A percentile compares a stretch with the other conserved stretches of the same genome.
Conservation (phyloP, 2,888 invertebrate species). For the Andrena chrysosceles region DNA sequence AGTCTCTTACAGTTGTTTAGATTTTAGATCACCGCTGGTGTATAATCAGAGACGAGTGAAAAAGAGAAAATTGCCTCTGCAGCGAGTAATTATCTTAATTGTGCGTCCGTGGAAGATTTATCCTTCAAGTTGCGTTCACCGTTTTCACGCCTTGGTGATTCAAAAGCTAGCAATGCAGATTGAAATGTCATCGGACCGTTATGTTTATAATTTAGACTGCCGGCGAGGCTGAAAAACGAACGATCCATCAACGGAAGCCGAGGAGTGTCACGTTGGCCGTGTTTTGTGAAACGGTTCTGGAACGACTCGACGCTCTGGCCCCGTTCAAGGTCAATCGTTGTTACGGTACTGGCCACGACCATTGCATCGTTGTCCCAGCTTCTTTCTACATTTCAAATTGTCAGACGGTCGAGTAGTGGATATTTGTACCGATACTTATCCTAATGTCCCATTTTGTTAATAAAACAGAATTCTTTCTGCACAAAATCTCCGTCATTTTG, state of each 20-base stretch:
- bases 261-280: conserved; percentile 6
- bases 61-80: conserved; percentile 22
- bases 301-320: conserved; percentile 47
- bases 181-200: conserved; percentile 1
- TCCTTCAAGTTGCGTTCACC: not conserved
- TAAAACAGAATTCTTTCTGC: too few species aligned
- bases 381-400: not conserved
- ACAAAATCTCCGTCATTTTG: too few species aligned
- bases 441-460: not conserved
- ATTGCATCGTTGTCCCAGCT: conserved; percentile 7
- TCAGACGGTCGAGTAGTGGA: not conserved
- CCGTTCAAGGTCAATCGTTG: conserved; percentile 60
- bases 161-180: not conserved
- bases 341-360: conserved; percentile 45
- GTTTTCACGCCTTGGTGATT: not conserved
- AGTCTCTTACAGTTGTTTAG: too few species aligned
- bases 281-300: conserved; percentile 25
- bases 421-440: not conserved
- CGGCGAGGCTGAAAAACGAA: not conserved
- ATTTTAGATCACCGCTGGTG: not conserved
- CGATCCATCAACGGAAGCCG: conserved; percentile 2
- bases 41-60: not conserved
- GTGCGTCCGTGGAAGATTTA: conserved; percentile 5
- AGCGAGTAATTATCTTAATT: not conserved
- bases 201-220: not conserved